Evolutionary conservation across 2,888 invertebrate species (phyloP).

Genomic region (Trachelus tabidus): DNA sequence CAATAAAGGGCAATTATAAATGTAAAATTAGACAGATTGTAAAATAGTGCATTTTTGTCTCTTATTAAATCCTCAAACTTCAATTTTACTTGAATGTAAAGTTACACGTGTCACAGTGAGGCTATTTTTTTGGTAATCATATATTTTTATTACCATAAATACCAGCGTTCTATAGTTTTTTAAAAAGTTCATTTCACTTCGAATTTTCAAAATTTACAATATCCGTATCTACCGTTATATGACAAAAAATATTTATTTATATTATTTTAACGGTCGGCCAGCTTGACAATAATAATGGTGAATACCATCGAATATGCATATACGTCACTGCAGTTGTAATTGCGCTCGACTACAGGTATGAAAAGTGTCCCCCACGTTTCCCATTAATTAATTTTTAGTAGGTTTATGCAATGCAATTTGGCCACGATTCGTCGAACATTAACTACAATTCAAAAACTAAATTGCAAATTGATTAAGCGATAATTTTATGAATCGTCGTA

Average conservation of each 20-base stretch:
- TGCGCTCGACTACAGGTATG: neutral
- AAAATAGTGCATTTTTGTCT: neutral
- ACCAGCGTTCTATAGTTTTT: neutral
- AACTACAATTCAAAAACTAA: neutral
- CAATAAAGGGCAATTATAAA: neutral
- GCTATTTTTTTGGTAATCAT: neutral
- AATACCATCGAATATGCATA: neutral
- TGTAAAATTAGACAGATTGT: neutral
- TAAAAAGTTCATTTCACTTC: neutral
- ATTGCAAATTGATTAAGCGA: neutral
- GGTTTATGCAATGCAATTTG: neutral
- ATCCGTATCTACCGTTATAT: neutral
- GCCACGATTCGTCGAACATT: neutral
- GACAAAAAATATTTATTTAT: neutral
- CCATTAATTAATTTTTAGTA: neutral
- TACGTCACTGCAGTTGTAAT: neutral
- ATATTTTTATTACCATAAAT: neutral
- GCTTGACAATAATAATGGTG: neutral
- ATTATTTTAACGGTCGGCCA: neutral
- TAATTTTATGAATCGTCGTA: neutral
- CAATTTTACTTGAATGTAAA: neutral
- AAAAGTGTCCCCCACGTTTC: neutral
- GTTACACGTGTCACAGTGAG: neutral
- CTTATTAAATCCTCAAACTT: neutral
- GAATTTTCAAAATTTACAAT: too few relatives aligned